Base-by-base conservation (phyloP, 2,888 invertebrate genomes). In the Pycnomerus fuliginosus region DNA sequence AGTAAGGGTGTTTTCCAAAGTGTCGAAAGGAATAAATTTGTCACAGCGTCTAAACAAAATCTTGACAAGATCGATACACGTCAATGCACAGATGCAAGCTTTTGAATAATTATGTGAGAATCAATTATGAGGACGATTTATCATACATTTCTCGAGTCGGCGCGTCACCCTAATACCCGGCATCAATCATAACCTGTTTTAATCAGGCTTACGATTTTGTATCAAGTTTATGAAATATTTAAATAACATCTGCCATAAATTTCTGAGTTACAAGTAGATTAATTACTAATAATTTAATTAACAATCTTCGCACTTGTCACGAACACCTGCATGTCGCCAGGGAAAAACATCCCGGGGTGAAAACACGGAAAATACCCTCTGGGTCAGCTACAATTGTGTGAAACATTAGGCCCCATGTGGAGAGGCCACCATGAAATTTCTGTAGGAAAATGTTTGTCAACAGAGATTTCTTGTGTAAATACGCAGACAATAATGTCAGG, bases 51-150 rank as follows among this genome's bases (percentile, higher is more conserved):
- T n/a, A n/a, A n/a, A n/a, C n/a, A n/a, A n/a, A n/a, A n/a, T n/a
- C n/a, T n/a, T n/a, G n/a, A n/a, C 47, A 43, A 29, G 50, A 64
- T 67, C 65, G 60, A 68, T 67, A 63, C 51, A 62, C 64, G 69
- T 68, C 69, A 68, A 69, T 68, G 69, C 67, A 68, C 70, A 70
- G 70, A 69, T 70, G 69, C 62, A 62, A 58, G 62, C 61, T 68
- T 57, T 67, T 71, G 71, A 71, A 70, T 71, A 70, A 71, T 71
- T 70, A 70, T 68, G 64, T 61, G 62, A 58, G 61, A 70, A 71
- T 70, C 70, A 70, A 71, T 71, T 70, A 70, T 65, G 65, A 62
- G 65, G 62, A 68, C 69, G 61, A 71, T 71, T 70, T 68, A 71
- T 71, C 71, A 71, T 62, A 54, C 56, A 57, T 62, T 65, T 58